Conservation (phyloP, 2,113 vertebrate species). For the Natator depressus region DNA sequence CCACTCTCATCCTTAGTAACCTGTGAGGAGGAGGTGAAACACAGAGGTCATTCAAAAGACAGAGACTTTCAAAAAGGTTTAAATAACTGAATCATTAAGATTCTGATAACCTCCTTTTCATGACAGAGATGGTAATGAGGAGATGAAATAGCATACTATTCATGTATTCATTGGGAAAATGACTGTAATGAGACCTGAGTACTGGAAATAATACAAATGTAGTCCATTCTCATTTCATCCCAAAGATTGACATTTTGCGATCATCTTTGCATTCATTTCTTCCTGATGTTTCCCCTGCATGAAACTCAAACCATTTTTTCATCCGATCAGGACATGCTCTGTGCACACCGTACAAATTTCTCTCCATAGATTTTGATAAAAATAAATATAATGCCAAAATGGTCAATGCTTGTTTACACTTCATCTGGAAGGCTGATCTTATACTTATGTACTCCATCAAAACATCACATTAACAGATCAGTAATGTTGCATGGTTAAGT, state of each 20-base stretch:
- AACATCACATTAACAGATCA: not conserved
- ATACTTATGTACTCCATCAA: not conserved
- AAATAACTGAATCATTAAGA: constrained; percentile 62
- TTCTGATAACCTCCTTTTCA: constrained; percentile 45
- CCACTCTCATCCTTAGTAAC: constrained; percentile 29
- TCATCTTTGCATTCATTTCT: constrained; percentile 29
- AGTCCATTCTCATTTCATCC: constrained; percentile 33
- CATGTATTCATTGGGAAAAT: constrained; percentile 63
- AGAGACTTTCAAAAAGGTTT: constrained; percentile 59
- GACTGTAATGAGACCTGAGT: constrained; percentile 59
- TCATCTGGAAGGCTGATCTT: not conserved
- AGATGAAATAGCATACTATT: constrained; percentile 56
- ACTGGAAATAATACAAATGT: constrained; percentile 60
- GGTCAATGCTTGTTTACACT: not conserved
- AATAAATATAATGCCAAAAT: not conserved
- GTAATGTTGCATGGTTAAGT: not conserved
- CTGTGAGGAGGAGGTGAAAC: constrained; percentile 47
- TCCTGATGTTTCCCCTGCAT: constrained; percentile 25
- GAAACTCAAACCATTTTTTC: constrained; percentile 46
- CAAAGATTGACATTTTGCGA: constrained; percentile 17
- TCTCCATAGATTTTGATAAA: not conserved
- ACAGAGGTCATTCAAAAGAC: constrained; percentile 62
- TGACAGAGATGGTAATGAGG: constrained; percentile 59
- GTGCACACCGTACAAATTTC: not conserved
- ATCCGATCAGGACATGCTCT: constrained; percentile 31